phyloP scores from a whole-genome alignment of 1,140 invertebrate genomes.

The Epicauta chinensis region DNA sequence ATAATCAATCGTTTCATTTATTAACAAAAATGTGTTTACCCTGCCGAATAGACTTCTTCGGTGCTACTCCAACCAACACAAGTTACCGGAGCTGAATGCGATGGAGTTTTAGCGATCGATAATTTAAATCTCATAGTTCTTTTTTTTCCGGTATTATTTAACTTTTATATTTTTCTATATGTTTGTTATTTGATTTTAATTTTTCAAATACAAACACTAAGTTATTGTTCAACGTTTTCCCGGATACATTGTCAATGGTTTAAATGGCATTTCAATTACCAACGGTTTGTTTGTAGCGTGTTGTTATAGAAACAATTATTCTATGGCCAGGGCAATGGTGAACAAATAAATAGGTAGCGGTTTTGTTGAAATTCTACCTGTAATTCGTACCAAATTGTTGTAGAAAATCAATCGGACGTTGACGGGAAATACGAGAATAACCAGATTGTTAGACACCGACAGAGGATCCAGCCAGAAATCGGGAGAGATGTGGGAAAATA shows the following conservation, averaged over 20 bases:
- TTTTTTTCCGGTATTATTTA: constrained; percentile 34
- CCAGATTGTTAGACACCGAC: no score
- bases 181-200: no score
- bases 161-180: not conserved
- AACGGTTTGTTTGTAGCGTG: constrained; percentile 10
- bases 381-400: no score
- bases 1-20: no score
- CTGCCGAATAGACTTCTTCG: constrained; percentile 87
- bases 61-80: constrained; percentile 88
- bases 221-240: constrained; percentile 8
- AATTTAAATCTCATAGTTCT: constrained; percentile 74
- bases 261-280: constrained; percentile 8
- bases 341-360: no score
- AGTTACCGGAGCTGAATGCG: constrained; percentile 69
- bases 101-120: constrained; percentile 60
- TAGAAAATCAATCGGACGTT: no score
- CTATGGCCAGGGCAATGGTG: no score
- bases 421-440: no score
- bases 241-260: no score
- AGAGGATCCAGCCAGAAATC: no score
- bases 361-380: no score
- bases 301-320: constrained; percentile 10
- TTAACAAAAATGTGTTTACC: constrained; percentile 51
- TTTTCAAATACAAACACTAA: not conserved
- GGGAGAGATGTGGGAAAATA: no score